Evolutionary conservation across 53 echinoderm and acorn worm species (phyloP), one percentile per base, ranked within the genome.

Genomic region (Crossaster papposus): DNA sequence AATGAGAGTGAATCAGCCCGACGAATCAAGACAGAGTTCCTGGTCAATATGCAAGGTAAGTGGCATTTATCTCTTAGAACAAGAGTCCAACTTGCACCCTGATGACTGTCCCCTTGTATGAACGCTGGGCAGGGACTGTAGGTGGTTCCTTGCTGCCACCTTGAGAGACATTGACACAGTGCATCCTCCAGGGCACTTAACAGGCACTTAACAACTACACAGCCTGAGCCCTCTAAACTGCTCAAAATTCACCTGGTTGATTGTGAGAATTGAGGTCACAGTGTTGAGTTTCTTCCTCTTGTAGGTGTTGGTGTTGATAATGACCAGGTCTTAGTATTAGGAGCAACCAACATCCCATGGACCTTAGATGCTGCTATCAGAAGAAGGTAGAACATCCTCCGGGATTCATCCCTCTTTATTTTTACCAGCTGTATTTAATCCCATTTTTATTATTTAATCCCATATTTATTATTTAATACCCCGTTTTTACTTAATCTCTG

Each of bases 331-430:
- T 62, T 98, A 30, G 98, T 98, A 23, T 89, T 98, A 13, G 98
- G 98, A 65, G 98, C 98, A 17, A 98, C 98, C 75, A 98, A 98
- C 72, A 98, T 98, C 77, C 98, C 98, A 3, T 98, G 98, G 98
- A 70, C 90, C 73, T 75, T 98, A 51, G 98, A 98, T 89, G 90
- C 98, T 84, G 98, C 98, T 64, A 98, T 98, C 82, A 93, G 98
- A 83, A 98, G 98, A 94, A 98, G 98, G 98, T 97, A 90, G 28
- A 36, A 64, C 22, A 20, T 29, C 36, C 11, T 30, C 28, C 3
- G 34, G 22, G 17, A 4, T 73, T 2, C 14, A 73, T 44, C 44
- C 9, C 44, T 1, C 44, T 9, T 1, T 14, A 73, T 15, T 14
- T 73, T 20, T 63, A 51, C 24, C 68, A 4, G 10, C 68, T n/a